These are phyloP conservation scores for Perca fluviatilis DNA, from an alignment of 2,113 vertebrate species.

Conservation along the genomic window DNA sequence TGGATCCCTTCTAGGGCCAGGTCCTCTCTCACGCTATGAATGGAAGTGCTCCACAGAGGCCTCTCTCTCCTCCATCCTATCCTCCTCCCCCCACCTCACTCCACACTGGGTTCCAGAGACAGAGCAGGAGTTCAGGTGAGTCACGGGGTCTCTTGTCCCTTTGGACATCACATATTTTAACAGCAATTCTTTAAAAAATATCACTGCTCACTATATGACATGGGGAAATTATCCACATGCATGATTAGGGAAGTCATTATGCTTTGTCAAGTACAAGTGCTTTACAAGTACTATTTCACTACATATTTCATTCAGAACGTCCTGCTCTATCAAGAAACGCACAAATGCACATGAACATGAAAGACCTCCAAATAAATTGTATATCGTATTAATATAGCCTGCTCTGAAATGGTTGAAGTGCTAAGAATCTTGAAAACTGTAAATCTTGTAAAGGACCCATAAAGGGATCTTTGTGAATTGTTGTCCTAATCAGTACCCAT, in stretches of 20 bases:
- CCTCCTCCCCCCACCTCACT: slow-evolving; percentile 89
- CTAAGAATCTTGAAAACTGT: not conserved
- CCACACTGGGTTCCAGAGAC: slow-evolving; percentile 88
- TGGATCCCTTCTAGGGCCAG: slow-evolving; percentile 88
- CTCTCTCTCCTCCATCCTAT: slow-evolving; percentile 92
- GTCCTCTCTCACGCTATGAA: slow-evolving; percentile 89
- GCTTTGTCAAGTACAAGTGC: not conserved
- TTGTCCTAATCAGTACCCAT: not conserved
- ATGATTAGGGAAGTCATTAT: not conserved
- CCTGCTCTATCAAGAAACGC: not conserved
- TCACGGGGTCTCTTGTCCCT: slow-evolving; percentile 9
- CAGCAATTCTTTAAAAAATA: not conserved
- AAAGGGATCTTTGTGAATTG: not conserved
- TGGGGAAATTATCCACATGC: not conserved
- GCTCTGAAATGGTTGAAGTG: not conserved
- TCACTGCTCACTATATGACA: not conserved
- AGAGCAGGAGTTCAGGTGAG: slow-evolving; percentile 92
- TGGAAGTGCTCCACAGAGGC: slow-evolving; percentile 90
- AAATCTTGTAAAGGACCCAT: not conserved
- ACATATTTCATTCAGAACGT: not conserved
- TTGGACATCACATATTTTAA: not conserved
- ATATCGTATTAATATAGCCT: not conserved
- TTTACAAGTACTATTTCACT: not conserved
- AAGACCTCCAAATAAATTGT: not conserved
- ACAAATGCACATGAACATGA: not conserved